These are phyloP conservation scores for Dendrophyllia cribrosa DNA, from an alignment of 64 coral and sea anemone species.

Conservation along the genomic window DNA sequence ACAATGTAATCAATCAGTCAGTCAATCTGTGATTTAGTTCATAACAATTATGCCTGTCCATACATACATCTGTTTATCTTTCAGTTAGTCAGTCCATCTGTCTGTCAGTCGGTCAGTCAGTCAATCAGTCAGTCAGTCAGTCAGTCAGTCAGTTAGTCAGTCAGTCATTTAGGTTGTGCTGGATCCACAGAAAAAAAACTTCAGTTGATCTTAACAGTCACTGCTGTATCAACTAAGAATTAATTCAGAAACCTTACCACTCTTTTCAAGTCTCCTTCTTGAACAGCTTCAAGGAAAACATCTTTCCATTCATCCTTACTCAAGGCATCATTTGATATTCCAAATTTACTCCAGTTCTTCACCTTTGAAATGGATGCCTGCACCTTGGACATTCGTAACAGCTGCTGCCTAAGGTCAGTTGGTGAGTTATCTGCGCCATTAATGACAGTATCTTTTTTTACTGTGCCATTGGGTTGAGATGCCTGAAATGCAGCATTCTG, in stretches of 20 bases:
- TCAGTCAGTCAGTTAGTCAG: background rate
- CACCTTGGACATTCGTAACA: constrained; percentile 43
- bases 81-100: background rate
- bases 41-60: background rate
- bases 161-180: background rate
- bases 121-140: background rate
- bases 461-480: background rate
- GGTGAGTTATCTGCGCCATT: background rate
- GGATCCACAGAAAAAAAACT: background rate
- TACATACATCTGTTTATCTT: background rate
- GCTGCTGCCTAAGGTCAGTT: background rate
- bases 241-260: constrained; percentile 40
- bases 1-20: background rate
- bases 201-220: background rate
- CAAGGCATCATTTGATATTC: background rate
- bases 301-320: constrained; percentile 46
- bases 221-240: too few species aligned
- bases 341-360: constrained; percentile 70
- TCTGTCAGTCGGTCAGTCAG: background rate
- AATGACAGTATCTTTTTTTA: background rate
- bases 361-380: constrained; percentile 82
- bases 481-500: background rate
- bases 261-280: constrained; percentile 69
- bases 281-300: constrained; percentile 57
- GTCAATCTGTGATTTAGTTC: background rate